Conservation (phyloP, 2,888 invertebrate species). For the Tillus elongatus region DNA sequence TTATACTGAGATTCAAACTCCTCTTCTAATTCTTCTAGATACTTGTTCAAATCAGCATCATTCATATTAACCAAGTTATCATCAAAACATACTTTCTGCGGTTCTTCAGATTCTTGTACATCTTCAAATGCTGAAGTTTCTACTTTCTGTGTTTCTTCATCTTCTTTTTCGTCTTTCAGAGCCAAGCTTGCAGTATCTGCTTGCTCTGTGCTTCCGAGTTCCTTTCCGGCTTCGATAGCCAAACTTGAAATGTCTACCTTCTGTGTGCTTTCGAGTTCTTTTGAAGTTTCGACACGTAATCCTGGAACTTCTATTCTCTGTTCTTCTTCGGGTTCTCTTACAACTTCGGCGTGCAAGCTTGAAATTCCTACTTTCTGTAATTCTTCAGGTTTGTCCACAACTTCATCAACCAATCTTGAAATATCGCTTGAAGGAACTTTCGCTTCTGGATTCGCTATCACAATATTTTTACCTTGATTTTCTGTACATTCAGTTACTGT, state of each 20-base stretch:
- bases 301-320: not conserved
- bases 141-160: slow-evolving; percentile 12
- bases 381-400: slow-evolving; percentile 1
- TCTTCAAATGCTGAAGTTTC: no score
- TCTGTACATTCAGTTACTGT: not conserved
- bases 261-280: not conserved
- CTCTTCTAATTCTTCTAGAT: slow-evolving; percentile 35
- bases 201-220: no score
- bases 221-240: no score
- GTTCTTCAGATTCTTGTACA: slow-evolving; percentile 6
- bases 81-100: slow-evolving; percentile 29
- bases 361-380: not conserved
- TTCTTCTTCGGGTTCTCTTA: not conserved
- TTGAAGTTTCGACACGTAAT: not conserved
- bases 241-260: not conserved
- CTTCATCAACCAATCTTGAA: no score
- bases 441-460: no score
- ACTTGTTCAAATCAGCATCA: slow-evolving; percentile 35
- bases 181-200: not conserved
- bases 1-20: slow-evolving; percentile 24
- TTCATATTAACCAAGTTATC: slow-evolving; percentile 32
- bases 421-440: no score
- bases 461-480: slow-evolving; percentile 4
- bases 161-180: slow-evolving; percentile 6
- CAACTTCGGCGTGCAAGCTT: no score